These are phyloP conservation scores for Neotoxoptera formosana DNA, from an alignment of 1,140 invertebrate species.

Conservation along the genomic window DNA sequence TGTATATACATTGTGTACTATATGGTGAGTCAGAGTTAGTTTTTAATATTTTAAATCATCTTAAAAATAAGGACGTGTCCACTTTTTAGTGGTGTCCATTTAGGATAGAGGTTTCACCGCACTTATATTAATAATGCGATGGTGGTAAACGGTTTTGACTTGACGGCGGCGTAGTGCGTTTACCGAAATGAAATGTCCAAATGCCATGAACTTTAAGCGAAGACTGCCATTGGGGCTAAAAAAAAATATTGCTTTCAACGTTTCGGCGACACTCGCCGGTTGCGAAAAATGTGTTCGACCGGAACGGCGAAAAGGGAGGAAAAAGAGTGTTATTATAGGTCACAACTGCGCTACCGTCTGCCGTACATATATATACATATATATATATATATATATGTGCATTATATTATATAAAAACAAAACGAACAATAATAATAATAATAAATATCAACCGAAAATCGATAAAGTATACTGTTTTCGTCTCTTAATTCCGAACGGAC, in stretches of 20 bases:
- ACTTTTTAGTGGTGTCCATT: neutral
- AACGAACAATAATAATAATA: neutral
- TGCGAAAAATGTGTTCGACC: constrained; percentile 5
- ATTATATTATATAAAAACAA: neutral
- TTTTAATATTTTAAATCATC: neutral
- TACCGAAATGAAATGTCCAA: neutral
- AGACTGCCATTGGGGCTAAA: neutral
- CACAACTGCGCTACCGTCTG: neutral
- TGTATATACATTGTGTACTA: neutral
- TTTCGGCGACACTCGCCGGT: constrained; percentile 10
- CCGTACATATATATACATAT: neutral
- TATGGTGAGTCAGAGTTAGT: neutral
- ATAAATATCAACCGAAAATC: constrained; percentile 32
- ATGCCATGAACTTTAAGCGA: constrained; percentile 36
- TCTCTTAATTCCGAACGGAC: constrained; percentile 41
- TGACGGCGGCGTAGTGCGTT: neutral
- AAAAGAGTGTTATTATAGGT: constrained; percentile 29
- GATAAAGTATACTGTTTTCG: constrained; percentile 33
- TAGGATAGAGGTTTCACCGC: neutral
- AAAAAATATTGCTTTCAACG: constrained; percentile 1
- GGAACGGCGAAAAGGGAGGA: neutral
- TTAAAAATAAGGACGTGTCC: neutral
- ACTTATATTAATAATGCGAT: too few relatives aligned
- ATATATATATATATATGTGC: neutral
- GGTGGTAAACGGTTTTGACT: neutral